Percentiles rank a stretch among this genome's conserved stretches.
Evolutionary conservation across 2,888 invertebrate species (phyloP).

Genomic region (Aphidoletes aphidimyza): DNA sequence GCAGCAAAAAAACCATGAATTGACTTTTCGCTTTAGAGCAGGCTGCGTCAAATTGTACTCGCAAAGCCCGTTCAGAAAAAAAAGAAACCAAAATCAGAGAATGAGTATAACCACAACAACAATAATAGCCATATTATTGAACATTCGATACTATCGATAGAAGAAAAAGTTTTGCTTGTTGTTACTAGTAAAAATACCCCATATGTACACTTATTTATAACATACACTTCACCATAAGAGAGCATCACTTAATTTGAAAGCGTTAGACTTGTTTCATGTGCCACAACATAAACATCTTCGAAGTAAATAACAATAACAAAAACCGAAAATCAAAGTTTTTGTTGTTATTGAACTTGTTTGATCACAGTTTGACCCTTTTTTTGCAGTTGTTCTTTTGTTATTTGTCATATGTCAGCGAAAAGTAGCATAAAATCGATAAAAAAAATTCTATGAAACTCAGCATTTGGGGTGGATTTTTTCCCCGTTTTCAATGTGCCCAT

Average conservation of each 20-base stretch:
- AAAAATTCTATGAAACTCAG: background rate
- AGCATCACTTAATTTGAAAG: background rate
- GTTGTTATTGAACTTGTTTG: background rate
- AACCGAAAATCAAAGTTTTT: background rate
- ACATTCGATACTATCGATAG: too few species aligned
- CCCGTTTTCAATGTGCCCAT: background rate
- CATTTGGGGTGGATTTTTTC: background rate
- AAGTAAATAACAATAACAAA: too few species aligned
- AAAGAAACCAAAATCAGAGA: too few species aligned
- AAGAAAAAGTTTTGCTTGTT: background rate
- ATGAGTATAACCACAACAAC: background rate
- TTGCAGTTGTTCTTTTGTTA: background rate
- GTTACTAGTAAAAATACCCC: background rate
- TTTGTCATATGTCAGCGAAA: background rate
- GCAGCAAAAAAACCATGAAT: background rate
- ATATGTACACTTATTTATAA: background rate
- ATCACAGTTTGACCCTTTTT: conserved; percentile 16
- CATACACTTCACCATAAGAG: background rate
- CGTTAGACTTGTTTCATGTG: background rate
- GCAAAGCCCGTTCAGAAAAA: background rate
- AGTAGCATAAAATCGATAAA: background rate
- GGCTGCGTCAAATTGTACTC: background rate
- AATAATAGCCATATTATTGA: background rate
- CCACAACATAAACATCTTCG: background rate
- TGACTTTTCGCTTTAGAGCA: background rate